A percentile compares a stretch with the other conserved stretches of the same genome.
These are phyloP conservation scores for Entomobrya multifasciata DNA, from an alignment of 2,888 invertebrate species.

Conservation along the genomic window DNA sequence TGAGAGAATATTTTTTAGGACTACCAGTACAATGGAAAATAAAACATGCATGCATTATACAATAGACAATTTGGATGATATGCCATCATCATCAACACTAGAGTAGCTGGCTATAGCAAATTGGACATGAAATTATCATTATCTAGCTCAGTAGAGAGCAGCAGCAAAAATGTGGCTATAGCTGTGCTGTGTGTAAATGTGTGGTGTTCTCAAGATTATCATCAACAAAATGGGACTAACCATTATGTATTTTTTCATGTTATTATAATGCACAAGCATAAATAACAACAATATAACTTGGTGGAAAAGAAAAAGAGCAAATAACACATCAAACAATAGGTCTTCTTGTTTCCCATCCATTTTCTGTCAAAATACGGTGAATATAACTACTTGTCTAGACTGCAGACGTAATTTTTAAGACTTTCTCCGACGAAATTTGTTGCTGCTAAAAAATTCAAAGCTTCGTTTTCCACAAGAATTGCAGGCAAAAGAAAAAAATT, in stretches of 20 bases:
- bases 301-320: too few relatives aligned
- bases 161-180: constrained; percentile 36
- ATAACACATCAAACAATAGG: neutral
- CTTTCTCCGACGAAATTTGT: constrained; percentile 77
- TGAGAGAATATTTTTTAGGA: constrained; percentile 17
- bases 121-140: constrained; percentile 75
- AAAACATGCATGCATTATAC: constrained; percentile 67
- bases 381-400: constrained; percentile 40
- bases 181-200: constrained; percentile 45
- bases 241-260: constrained; percentile 34
- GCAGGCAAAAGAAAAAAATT: constrained; percentile 26
- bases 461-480: constrained; percentile 41
- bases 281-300: constrained; percentile 28
- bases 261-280: neutral
- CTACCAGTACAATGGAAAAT: constrained; percentile 56
- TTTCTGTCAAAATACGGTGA: constrained; percentile 64
- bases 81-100: constrained; percentile 29
- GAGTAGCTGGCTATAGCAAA: constrained; percentile 64
- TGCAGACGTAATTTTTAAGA: constrained; percentile 74
- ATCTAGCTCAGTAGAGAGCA: constrained; percentile 40
- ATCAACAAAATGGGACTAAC: constrained; percentile 49
- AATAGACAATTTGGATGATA: constrained; percentile 73
- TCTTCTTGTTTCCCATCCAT: constrained; percentile 65
- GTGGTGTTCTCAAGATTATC: constrained; percentile 54
- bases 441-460: constrained; percentile 78